These are phyloP conservation scores for Galeopterus variegatus DNA, from an alignment of 2,113 vertebrate species.

Conservation along the genomic window DNA sequence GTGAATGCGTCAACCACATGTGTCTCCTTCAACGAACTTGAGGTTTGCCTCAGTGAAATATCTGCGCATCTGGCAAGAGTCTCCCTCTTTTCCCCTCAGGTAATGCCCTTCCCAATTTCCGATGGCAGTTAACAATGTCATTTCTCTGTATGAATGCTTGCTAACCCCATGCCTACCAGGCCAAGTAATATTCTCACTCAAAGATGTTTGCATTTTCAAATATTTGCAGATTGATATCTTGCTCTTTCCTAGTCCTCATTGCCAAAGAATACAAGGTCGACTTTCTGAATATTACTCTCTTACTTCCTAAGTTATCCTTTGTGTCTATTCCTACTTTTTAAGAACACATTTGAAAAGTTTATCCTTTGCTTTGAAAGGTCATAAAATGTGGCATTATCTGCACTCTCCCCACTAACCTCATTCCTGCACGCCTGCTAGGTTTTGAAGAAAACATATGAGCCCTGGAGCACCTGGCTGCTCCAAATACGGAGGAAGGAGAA, in stretches of 20 bases:
- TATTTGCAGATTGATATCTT: not conserved
- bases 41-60: not conserved
- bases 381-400: not conserved
- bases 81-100: rapidly evolving
- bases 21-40: not conserved
- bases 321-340: not conserved
- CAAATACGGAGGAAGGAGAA: not conserved
- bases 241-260: not conserved
- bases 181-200: not conserved
- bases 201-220: not conserved
- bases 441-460: not conserved
- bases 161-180: not conserved
- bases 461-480: not conserved
- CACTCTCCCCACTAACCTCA: not conserved
- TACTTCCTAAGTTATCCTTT: not conserved
- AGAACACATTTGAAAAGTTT: not conserved
- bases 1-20: too few relatives aligned
- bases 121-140: not conserved
- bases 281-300: not conserved
- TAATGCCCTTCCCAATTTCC: not conserved
- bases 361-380: not conserved
- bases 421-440: not conserved
- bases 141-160: not conserved
- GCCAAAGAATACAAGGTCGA: not conserved
- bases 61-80: not conserved